Base-by-base conservation (phyloP, 1,140 invertebrate species). In the Myzus persicae region DNA sequence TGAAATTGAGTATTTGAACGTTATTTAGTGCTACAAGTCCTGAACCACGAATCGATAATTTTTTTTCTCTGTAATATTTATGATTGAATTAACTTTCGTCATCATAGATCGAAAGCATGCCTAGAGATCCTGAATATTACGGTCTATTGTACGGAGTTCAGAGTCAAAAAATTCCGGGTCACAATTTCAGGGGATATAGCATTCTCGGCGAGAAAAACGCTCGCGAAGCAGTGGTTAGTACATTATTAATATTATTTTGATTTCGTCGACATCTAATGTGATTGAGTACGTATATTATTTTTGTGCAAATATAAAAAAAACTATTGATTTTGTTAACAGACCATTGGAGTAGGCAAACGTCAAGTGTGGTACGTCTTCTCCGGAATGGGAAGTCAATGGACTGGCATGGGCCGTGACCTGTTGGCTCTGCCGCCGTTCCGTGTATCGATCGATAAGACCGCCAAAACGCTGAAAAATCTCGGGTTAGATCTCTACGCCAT, bases 361-460 rank as follows among this genome's bases (percentile, higher is more conserved):
- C 96, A 96, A 54, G 94, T 97, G 7, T 97, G 96, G 95, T 96
- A 95, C 94, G 95, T 97, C 7, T 97, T 96, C 94, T 96, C 97
- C 92, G 96, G 97, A 46, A 97, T 97, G 96, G 97, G 97, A 20
- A 96, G 96, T 82, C 97, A 97, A 94, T 97, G 96, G 96, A 94
- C 95, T 82, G 96, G 96, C n/a, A 97, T 97, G 96, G 96, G 96
- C 8, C 94, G 95, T 81, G 94, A 96, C 31, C 95, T 97, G 94
- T 95, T 97, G 95, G 93, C 95, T 36, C 94, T 97, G 24, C 95
- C 95, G 36, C 93, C 95, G 8, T 97, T 97, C 94, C 94, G 94
- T 42, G 94, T 95, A 7, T 96, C 96, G 4, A 96, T 97, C 51
- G 93, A 95, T 89, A 95, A 95, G 91, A 94, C 94, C 44, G 93